These are phyloP conservation scores for Hemaris fuciformis DNA, from an alignment of 2,888 invertebrate species.

Conservation along the genomic window DNA sequence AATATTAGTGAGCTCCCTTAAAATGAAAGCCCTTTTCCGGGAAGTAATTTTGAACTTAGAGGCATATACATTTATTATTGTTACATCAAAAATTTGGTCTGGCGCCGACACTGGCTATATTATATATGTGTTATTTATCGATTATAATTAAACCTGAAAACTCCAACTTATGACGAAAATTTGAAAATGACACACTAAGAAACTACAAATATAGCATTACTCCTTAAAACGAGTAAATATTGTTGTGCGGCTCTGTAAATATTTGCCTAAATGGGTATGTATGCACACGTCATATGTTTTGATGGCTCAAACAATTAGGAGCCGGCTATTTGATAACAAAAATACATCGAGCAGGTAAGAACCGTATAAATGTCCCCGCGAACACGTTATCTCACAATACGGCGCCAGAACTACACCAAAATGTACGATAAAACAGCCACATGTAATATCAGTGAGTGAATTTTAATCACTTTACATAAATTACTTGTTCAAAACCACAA, in stretches of 20 bases:
- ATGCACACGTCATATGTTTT: constrained; percentile 12
- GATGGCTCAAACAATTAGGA: constrained; percentile 14
- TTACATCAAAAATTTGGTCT: too few relatives aligned
- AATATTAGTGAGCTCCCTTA: too few relatives aligned
- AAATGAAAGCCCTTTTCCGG: too few relatives aligned
- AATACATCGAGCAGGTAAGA: constrained; percentile 14
- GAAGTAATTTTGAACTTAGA: too few relatives aligned
- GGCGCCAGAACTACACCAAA: constrained; percentile 19
- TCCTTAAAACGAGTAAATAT: neutral
- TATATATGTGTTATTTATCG: too few relatives aligned
- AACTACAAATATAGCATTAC: neutral
- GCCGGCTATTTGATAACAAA: constrained; percentile 8
- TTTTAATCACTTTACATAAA: constrained; percentile 10
- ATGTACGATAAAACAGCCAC: constrained; percentile 30
- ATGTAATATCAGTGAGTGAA: constrained; percentile 31
- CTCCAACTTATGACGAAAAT: neutral
- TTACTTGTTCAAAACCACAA: neutral
- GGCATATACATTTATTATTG: too few relatives aligned
- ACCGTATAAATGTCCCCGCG: constrained; percentile 2
- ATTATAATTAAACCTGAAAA: neutral
- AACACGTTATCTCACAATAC: constrained; percentile 22
- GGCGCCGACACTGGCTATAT: too few relatives aligned
- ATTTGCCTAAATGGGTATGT: constrained; percentile 11
- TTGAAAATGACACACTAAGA: neutral
- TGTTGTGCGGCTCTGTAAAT: neutral